phyloP scores from a whole-genome alignment of 1,140 invertebrate species.

The Drosophila subobscura region DNA sequence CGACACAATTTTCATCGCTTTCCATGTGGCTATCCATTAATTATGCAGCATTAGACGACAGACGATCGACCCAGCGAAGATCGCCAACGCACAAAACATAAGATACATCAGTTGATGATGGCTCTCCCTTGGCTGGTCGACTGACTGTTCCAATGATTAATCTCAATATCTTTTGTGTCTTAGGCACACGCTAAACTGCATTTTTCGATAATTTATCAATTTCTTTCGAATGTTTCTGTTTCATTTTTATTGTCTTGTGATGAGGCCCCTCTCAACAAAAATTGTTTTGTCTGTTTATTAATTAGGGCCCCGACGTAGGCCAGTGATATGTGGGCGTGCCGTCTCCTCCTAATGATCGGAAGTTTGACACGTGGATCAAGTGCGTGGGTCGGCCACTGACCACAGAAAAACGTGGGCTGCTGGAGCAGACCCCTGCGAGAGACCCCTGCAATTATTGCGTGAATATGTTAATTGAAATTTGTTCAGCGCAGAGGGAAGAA shows the following conservation, averaged over 20 bases:
- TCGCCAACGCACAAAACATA: slow-evolving; percentile 65
- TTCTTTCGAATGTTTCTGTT: slow-evolving; percentile 22
- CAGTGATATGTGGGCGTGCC: slow-evolving; percentile 54
- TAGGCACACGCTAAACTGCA: slow-evolving; percentile 72
- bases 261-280: slow-evolving; percentile 33
- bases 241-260: neutral
- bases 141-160: slow-evolving; percentile 60
- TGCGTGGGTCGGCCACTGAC: slow-evolving; percentile 51
- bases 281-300: slow-evolving; percentile 77
- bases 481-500: slow-evolving; percentile 58
- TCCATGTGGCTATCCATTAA: slow-evolving; percentile 59
- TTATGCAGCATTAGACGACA: slow-evolving; percentile 65
- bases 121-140: neutral
- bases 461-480: slow-evolving; percentile 81
- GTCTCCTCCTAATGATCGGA: slow-evolving; percentile 70
- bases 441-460: slow-evolving; percentile 71
- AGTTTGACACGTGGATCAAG: slow-evolving; percentile 68
- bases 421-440: slow-evolving; percentile 8
- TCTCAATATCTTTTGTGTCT: slow-evolving; percentile 73
- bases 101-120: slow-evolving; percentile 36
- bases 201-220: slow-evolving; percentile 77
- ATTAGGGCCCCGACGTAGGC: slow-evolving; percentile 52
- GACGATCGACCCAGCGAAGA: slow-evolving; percentile 21
- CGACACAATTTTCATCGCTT: slow-evolving; percentile 57
- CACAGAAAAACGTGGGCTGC: slow-evolving; percentile 43